Base-by-base conservation (phyloP, 2,113 vertebrate genomes). In the Acanthochromis polyacanthus region DNA sequence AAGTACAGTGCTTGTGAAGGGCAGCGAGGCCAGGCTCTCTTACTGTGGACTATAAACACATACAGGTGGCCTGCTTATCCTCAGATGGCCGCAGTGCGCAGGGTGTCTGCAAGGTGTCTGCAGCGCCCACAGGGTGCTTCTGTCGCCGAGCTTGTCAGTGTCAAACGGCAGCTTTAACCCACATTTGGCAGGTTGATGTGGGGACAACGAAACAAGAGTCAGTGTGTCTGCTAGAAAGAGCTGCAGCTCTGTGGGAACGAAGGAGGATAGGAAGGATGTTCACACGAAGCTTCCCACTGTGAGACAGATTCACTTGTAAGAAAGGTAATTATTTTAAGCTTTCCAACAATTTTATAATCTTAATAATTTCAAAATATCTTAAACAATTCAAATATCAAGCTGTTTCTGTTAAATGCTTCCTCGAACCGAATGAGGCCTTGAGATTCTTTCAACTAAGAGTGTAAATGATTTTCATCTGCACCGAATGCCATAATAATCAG, bases 21-120 rank as follows among this genome's bases (percentile, higher is more conserved):
- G 78, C 83, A 86, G 71, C 0, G 10, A 78, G 79, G 78, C 82
- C 87, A 46, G 45, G 30, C 62, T 78, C 56, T 74, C 73, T 84
- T 1, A 48, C 66, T 90, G 71, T 86, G 80, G 74, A 83, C 87
- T 84, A 73, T 81, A 84, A 91, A 90, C 83, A 88, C 82, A 80
- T 74, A 60, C 83, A 85, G 84, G 89, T 87, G 83, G 82, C 82
- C 72, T 43, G 68, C 59, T 75, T 60, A 38, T 78, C 74, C 70
- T 77, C 81, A 64, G 57, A 68, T 25, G 59, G 70, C 58, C 75
- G 76, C 32, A 12, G 55, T 28, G 71, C 51, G 45, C 38, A n/a
- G 56, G 38, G 43, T 50, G 80, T 75, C 66, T 81, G 64, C 67
- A 43, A 72, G 64, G 78, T 79, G 84, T 80, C 52, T 80, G 72